These are phyloP conservation scores for Zapus hudsonius DNA, from an alignment of 2,113 vertebrate genomes.

Conservation along the genomic window DNA sequence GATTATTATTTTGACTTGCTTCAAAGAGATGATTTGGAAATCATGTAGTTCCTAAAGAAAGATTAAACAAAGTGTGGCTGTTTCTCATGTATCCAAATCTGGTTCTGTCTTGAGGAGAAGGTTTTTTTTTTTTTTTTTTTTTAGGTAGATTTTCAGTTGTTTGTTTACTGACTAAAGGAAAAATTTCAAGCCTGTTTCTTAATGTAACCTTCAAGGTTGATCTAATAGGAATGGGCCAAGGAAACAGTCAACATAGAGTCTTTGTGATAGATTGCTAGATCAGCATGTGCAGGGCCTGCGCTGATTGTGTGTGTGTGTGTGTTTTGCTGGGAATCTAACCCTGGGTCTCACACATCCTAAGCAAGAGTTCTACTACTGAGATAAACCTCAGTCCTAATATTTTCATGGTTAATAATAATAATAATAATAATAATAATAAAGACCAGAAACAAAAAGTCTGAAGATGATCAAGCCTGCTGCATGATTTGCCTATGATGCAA, in stretches of 20 bases:
- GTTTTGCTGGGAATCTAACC: neutral
- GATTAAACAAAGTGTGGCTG: neutral
- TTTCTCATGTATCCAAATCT: conserved; percentile 16
- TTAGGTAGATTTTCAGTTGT: neutral
- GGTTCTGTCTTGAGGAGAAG: neutral
- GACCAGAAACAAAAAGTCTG: neutral
- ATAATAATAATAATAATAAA: neutral
- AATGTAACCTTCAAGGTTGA: conserved; percentile 10
- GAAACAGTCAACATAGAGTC: neutral
- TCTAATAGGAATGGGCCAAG: neutral
- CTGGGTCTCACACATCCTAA: neutral
- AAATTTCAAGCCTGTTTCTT: neutral
- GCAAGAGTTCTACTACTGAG: neutral
- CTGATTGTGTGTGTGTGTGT: neutral
- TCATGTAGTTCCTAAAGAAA: conserved; percentile 12
- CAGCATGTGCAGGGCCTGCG: neutral
- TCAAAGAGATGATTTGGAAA: conserved; percentile 8
- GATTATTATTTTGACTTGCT: neutral
- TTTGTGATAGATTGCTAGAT: neutral
- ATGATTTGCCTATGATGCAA: neutral
- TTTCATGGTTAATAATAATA: neutral
- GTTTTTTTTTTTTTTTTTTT: neutral
- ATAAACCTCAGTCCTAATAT: neutral
- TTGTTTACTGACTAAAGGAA: conserved; percentile 37
- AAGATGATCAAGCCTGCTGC: neutral